Conservation (phyloP, 2,888 invertebrate genomes). For the Leptarthrus brevirostris region DNA sequence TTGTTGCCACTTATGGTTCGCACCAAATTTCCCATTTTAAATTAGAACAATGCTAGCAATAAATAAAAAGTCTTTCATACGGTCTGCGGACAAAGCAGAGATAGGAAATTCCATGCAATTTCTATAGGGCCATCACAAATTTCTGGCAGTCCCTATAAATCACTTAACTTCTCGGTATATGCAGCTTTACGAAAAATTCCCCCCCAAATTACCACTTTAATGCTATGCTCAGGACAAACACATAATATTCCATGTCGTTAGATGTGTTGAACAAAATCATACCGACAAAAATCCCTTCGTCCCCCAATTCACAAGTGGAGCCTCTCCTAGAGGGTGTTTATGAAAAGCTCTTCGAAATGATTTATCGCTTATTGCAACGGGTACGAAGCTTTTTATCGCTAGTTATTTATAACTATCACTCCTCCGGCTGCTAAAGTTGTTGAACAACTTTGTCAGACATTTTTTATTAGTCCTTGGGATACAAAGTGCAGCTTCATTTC, state of each 20-base stretch:
- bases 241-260: conserved; percentile 26
- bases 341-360: conserved; percentile 33
- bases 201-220: conserved; percentile 29
- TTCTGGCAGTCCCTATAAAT: conserved; percentile 7
- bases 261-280: conserved; percentile 31
- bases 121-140: too few species aligned
- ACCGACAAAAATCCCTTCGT: not conserved
- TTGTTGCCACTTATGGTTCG: too few species aligned
- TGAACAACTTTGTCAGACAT: not conserved
- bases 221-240: conserved; percentile 14
- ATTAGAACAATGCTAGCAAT: too few species aligned
- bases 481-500: conserved; percentile 1
- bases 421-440: not conserved
- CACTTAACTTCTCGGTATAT: conserved; percentile 23
- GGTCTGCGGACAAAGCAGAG: too few species aligned
- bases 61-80: too few species aligned
- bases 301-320: not conserved
- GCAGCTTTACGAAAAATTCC: conserved; percentile 24
- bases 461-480: not conserved
- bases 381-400: conserved; percentile 35
- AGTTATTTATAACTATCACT: conserved; percentile 34
- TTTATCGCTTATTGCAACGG: conserved; percentile 34
- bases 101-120: too few species aligned
- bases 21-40: too few species aligned
- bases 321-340: conserved; percentile 9